Percentiles rank a stretch among this genome's conserved stretches.
Evolutionary conservation across 2,797 vertebrate genomes (phyloP).

Genomic region (Phataginus tricuspis): DNA sequence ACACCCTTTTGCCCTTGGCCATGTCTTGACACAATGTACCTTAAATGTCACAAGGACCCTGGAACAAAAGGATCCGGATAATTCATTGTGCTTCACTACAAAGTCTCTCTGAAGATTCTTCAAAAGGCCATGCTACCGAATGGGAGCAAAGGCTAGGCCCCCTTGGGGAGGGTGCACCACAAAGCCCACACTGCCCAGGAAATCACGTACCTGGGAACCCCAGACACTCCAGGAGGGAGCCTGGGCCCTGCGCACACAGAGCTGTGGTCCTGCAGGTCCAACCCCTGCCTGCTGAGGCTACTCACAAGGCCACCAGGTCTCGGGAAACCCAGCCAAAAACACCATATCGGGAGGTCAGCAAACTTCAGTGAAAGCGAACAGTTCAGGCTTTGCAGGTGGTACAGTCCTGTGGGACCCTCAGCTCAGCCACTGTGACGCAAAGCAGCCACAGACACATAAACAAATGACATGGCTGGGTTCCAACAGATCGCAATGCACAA

Average conservation of each 20-base stretch:
- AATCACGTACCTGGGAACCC: background rate
- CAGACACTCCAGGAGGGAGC: background rate
- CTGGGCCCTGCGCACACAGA: background rate
- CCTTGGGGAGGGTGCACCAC: background rate
- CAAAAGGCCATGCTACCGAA: background rate
- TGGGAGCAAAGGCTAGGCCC: background rate
- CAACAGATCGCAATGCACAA: background rate
- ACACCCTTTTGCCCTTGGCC: background rate
- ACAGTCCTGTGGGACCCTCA: accelerated
- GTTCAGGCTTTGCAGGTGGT: background rate
- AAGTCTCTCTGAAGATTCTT: background rate
- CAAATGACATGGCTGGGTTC: accelerated
- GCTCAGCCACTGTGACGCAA: accelerated
- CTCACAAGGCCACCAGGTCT: background rate
- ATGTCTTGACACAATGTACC: background rate
- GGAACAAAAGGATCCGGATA: background rate
- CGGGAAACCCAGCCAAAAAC: background rate
- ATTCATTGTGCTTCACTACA: background rate
- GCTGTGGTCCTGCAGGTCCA: background rate
- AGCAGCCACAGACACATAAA: accelerated
- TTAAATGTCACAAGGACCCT: background rate
- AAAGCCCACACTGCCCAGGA: background rate
- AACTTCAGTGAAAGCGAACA: background rate
- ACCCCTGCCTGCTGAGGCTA: background rate
- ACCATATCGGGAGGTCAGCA: background rate